Evolutionary conservation across 2,888 invertebrate species (phyloP).

Genomic region (Apotomis capreana): DNA sequence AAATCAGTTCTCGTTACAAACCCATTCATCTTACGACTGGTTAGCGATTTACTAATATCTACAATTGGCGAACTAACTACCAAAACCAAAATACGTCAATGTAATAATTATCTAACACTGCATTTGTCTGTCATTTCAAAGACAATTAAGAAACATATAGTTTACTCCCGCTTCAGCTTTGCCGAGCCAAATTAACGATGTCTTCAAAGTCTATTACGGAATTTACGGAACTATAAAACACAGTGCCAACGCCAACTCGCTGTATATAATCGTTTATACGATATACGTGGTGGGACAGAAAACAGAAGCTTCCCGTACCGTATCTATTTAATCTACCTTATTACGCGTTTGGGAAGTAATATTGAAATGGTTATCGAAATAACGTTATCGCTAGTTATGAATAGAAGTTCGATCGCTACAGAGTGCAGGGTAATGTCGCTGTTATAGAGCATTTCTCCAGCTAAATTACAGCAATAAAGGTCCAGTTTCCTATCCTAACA

Average conservation of each 20-base stretch:
- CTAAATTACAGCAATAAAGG: constrained; percentile 16
- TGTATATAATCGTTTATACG: constrained; percentile 7
- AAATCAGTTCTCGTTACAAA: too few relatives aligned
- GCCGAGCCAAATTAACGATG: constrained; percentile 20
- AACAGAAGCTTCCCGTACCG: constrained; percentile 27
- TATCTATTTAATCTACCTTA: constrained; percentile 32
- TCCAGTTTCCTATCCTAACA: background rate
- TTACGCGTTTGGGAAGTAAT: constrained; percentile 32
- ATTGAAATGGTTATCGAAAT: constrained; percentile 42
- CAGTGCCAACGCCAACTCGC: constrained; percentile 2
- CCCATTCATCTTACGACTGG: background rate
- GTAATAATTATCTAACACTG: background rate
- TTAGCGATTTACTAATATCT: background rate
- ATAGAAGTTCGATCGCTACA: constrained; percentile 16
- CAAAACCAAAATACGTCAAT: background rate
- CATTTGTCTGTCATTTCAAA: background rate
- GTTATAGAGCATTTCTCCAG: constrained; percentile 18
- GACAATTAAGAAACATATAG: background rate
- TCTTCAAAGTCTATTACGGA: constrained; percentile 1
- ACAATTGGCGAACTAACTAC: background rate
- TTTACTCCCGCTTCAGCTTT: background rate
- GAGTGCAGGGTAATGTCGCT: constrained; percentile 6
- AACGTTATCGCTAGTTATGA: constrained; percentile 36
- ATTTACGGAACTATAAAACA: background rate
- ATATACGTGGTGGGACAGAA: constrained; percentile 6